Conservation (phyloP, 2,113 vertebrate genomes). For the Pholis gunnellus region DNA sequence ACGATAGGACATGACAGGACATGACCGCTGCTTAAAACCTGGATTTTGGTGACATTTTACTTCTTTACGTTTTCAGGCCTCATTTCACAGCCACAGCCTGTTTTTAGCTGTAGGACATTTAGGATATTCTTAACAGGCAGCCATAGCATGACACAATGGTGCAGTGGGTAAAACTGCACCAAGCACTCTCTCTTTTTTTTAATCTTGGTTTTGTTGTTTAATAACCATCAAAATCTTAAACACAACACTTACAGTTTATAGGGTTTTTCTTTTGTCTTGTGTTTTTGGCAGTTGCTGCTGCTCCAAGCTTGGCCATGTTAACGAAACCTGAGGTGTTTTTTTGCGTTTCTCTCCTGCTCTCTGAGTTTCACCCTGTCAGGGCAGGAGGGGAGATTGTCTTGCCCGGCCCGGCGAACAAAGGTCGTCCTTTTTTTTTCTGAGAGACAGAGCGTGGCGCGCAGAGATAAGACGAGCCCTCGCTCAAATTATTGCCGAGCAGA, state of each 20-base stretch:
- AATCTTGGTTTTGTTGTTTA: constrained; percentile 5
- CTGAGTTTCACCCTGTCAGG: constrained; percentile 34
- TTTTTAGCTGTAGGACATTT: not conserved
- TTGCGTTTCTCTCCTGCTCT: constrained; percentile 22
- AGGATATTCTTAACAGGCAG: not conserved
- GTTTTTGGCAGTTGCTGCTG: constrained; percentile 39
- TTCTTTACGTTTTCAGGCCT: not conserved
- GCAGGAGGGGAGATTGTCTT: constrained; percentile 33
- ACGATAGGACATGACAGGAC: too few relatives aligned
- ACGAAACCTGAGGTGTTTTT: constrained; percentile 40
- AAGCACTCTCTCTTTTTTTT: not conserved
- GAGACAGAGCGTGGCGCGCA: constrained; percentile 59
- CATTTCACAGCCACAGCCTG: not conserved
- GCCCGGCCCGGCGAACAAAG: constrained; percentile 67
- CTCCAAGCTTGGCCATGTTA: constrained; percentile 27
- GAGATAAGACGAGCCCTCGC: constrained; percentile 68
- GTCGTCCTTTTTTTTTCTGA: constrained; percentile 64
- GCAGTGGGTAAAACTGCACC: not conserved
- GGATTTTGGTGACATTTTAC: not conserved
- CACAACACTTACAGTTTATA: constrained; percentile 3
- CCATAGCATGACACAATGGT: not conserved
- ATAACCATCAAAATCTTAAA: not conserved
- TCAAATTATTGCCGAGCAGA: constrained; percentile 55
- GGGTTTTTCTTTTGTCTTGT: constrained; percentile 33
- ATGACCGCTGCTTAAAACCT: not conserved